Percentiles rank a stretch among this genome's conserved stretches.
Evolutionary conservation across 2,888 invertebrate genomes (phyloP).

Genomic region (Drosophila multiciliata): DNA sequence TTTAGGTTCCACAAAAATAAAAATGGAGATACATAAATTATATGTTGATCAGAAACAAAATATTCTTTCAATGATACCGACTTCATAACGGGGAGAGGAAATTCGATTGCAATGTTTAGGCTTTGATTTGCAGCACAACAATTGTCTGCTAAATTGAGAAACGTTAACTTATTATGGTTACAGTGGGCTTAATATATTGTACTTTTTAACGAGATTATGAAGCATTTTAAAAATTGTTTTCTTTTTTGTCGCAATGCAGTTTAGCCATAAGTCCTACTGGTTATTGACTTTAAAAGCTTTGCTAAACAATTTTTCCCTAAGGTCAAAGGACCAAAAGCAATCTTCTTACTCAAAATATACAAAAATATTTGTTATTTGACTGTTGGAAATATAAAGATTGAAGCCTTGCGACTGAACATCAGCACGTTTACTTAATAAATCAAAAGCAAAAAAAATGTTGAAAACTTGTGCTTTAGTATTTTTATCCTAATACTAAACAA

Average conservation of each 20-base stretch:
- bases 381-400: background rate
- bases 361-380: background rate
- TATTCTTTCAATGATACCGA: constrained; percentile 22
- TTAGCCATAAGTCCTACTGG: background rate
- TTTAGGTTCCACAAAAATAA: constrained; percentile 20
- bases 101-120: background rate
- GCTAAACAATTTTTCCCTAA: background rate
- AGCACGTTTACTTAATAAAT: background rate
- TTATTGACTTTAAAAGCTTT: background rate
- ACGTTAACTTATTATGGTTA: background rate
- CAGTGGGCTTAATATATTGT: background rate
- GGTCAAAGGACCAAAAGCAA: background rate
- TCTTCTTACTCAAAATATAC: background rate
- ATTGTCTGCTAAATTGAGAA: background rate
- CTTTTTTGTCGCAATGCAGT: background rate
- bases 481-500: background rate
- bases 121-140: background rate
- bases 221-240: background rate
- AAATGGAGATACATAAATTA: constrained; percentile 22
- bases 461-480: background rate
- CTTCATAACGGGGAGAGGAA: constrained; percentile 5
- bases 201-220: background rate
- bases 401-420: background rate
- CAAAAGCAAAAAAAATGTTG: background rate
- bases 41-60: constrained; percentile 22